A percentile compares a stretch with the other conserved stretches of the same genome.
Conservation (phyloP, 2,888 invertebrate genomes). For the Pocota personata region DNA sequence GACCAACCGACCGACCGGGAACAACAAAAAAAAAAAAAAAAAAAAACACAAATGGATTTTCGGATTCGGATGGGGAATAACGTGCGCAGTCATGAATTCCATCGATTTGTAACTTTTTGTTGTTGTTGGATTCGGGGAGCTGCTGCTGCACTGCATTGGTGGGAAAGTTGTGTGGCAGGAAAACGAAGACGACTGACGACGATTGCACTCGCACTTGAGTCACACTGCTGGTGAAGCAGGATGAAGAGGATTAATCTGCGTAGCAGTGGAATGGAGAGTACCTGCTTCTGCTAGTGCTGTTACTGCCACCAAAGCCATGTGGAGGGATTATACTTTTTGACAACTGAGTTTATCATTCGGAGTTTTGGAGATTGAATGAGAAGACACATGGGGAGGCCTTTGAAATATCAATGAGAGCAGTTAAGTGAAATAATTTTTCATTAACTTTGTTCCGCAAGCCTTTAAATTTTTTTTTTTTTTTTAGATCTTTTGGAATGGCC, state of each 20-base stretch:
- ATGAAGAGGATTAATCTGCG: conserved; percentile 55
- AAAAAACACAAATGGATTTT: conserved; percentile 69
- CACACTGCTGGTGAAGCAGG: conserved; percentile 5
- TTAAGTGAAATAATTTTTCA: conserved; percentile 73
- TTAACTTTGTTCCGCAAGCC: conserved; percentile 66
- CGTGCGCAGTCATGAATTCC: conserved; percentile 72
- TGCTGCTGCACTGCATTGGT: conserved; percentile 11
- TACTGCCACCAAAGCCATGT: conserved; percentile 52
- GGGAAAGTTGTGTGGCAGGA: conserved; percentile 65
- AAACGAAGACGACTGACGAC: conserved; percentile 33
- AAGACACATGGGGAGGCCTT: conserved; percentile 41
- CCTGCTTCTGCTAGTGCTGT: conserved; percentile 47
- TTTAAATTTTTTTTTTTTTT: conserved; percentile 16
- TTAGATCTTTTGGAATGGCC: conserved; percentile 36
- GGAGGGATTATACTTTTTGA: conserved; percentile 68
- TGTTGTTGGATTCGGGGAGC: conserved; percentile 25
- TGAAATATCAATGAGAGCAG: conserved; percentile 66
- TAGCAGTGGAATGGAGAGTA: conserved; percentile 52
- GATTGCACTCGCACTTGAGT: conserved; percentile 39
- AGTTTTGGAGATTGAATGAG: conserved; percentile 58
- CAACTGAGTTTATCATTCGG: conserved; percentile 71
- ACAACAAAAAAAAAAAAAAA: conserved; percentile 19
- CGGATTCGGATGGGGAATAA: conserved; percentile 60
- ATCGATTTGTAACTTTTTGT: conserved; percentile 74
- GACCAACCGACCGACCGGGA: conserved; percentile 28